Conservation (phyloP, 2,888 invertebrate species). For the Silvanus unidentatus region DNA sequence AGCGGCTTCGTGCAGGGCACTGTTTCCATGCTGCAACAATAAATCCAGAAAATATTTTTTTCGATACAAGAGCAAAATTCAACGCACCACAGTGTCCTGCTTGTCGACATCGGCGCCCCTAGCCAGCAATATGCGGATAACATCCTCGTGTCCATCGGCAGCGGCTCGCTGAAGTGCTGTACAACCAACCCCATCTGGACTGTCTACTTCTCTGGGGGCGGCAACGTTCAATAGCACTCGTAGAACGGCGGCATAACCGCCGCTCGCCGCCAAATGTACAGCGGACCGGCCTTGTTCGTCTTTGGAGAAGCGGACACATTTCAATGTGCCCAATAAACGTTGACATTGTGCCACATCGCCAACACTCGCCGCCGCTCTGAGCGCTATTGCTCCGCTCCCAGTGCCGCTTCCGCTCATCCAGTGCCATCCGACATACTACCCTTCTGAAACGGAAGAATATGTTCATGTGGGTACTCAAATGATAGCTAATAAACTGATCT, state of each 20-base stretch:
- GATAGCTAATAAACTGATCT: too few species aligned
- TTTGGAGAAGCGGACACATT: constrained; percentile 41
- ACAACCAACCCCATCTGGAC: constrained; percentile 55
- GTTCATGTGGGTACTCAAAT: too few species aligned
- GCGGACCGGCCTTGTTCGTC: constrained; percentile 43
- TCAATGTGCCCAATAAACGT: constrained; percentile 35
- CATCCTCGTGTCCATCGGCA: constrained; percentile 74
- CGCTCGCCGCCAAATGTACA: constrained; percentile 43
- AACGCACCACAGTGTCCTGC: constrained; percentile 68
- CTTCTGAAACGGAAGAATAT: too few species aligned
- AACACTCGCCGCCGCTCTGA: constrained; percentile 40
- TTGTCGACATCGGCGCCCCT: constrained; percentile 63
- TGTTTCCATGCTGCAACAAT: constrained; percentile 78
- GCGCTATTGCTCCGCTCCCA: constrained; percentile 31
- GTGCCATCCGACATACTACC: constrained; percentile 43
- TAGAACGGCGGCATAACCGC: constrained; percentile 39
- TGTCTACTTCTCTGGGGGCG: constrained; percentile 51
- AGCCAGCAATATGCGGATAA: constrained; percentile 63
- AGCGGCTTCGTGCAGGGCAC: constrained; percentile 88
- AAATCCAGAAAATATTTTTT: constrained; percentile 7
- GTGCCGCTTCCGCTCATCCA: constrained; percentile 41
- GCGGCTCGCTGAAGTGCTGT: constrained; percentile 74
- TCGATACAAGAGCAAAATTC: neutral
- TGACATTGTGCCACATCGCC: constrained; percentile 41
- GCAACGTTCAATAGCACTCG: constrained; percentile 41